Conservation (phyloP, 2,797 vertebrate species). For the Ataeniobius toweri region DNA sequence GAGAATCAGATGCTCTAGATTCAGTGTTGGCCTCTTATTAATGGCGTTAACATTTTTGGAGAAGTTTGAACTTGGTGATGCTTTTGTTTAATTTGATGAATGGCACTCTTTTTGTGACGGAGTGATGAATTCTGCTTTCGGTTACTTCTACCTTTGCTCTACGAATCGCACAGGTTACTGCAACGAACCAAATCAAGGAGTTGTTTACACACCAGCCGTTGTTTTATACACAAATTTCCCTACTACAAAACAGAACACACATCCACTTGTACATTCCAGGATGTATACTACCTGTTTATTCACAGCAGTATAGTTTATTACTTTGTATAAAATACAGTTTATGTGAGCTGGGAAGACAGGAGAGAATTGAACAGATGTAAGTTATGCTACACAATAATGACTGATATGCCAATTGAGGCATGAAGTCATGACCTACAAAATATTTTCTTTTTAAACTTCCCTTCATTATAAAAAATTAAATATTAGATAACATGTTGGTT, state of each 20-base stretch:
- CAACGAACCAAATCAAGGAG: neutral
- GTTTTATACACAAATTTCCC: neutral
- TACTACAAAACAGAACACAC: neutral
- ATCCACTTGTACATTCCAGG: neutral
- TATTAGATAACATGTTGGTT: too few species aligned
- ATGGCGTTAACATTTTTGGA: neutral
- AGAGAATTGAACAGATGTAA: too few species aligned
- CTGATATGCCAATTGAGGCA: too few species aligned
- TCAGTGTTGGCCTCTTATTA: neutral
- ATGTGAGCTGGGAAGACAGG: too few species aligned
- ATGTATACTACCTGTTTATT: neutral
- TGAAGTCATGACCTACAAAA: too few species aligned
- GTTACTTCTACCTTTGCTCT: neutral
- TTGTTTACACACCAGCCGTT: neutral
- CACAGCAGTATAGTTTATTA: too few species aligned
- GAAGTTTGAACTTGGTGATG: neutral
- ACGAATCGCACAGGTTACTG: neutral
- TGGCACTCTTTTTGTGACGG: neutral
- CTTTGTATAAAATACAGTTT: too few species aligned
- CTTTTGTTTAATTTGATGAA: neutral
- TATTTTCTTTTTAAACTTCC: too few species aligned
- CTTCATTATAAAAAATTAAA: too few species aligned
- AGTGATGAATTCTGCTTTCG: neutral
- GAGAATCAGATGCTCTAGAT: neutral
- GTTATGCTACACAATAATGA: too few species aligned